phyloP scores from a whole-genome alignment of 2,797 vertebrate genomes.

The Brachymystax lenok region DNA sequence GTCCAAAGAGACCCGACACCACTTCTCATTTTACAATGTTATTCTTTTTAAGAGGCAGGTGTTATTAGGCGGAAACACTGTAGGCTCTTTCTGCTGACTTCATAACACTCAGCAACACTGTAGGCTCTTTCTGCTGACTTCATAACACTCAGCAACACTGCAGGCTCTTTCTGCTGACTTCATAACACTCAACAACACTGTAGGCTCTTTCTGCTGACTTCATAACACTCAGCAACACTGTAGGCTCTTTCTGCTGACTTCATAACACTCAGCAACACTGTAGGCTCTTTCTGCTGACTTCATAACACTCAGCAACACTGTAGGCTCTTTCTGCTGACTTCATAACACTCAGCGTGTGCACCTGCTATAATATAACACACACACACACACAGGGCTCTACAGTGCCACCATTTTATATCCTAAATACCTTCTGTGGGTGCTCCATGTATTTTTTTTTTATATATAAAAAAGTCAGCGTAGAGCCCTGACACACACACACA shows the following conservation, averaged over 20 bases:
- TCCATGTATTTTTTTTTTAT: too few species aligned
- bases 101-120: background rate
- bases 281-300: background rate
- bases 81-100: background rate
- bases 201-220: background rate
- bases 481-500: too few species aligned
- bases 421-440: too few species aligned
- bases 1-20: background rate
- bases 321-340: background rate
- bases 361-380: too few species aligned
- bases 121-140: background rate
- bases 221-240: background rate
- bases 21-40: background rate
- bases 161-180: background rate
- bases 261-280: background rate
- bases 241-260: background rate
- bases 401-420: too few species aligned
- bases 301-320: background rate
- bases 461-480: too few species aligned
- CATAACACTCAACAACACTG: background rate
- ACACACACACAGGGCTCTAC: too few species aligned
- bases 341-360: background rate
- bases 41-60: background rate
- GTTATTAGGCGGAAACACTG: background rate
- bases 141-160: background rate